These are phyloP conservation scores for Poecilia latipinna DNA, from an alignment of 2,113 vertebrate genomes.

Conservation along the genomic window DNA sequence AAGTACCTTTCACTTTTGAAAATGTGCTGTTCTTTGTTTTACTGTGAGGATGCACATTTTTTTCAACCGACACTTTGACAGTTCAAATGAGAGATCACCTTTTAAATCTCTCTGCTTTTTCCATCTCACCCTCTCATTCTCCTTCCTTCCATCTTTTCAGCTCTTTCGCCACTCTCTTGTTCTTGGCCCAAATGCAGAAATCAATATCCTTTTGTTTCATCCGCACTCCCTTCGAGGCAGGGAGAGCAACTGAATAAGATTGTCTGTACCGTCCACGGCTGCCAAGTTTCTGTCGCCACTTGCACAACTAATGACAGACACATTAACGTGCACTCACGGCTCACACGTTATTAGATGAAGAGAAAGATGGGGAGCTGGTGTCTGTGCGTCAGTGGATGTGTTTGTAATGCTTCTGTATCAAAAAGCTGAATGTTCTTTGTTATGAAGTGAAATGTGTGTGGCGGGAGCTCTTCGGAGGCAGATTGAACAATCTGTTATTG, in stretches of 20 bases:
- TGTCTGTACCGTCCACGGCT: conserved; percentile 55
- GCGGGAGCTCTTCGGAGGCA: conserved; percentile 42
- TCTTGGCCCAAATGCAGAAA: conserved; percentile 76
- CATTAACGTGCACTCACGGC: conserved; percentile 66
- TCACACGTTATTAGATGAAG: conserved; percentile 43
- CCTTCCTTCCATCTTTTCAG: conserved; percentile 65
- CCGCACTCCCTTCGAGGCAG: conserved; percentile 58
- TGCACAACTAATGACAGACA: conserved; percentile 71
- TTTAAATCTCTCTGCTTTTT: conserved; percentile 65
- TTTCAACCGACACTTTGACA: conserved; percentile 49
- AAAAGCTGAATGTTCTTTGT: conserved; percentile 6
- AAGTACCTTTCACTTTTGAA: conserved; percentile 27
- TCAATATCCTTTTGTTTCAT: conserved; percentile 78
- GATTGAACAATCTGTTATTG: conserved; percentile 55
- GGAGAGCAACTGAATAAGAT: conserved; percentile 72
- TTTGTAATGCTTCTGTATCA: neutral
- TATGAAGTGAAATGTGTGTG: conserved; percentile 46
- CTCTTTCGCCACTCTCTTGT: conserved; percentile 69
- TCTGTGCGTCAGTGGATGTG: neutral
- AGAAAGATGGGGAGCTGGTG: conserved; percentile 24
- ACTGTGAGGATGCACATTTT: conserved; percentile 22
- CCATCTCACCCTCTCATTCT: conserved; percentile 50
- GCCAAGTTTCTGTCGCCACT: conserved; percentile 76
- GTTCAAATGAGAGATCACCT: conserved; percentile 68
- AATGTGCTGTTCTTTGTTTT: conserved; percentile 15